phyloP scores from a whole-genome alignment of 2,888 invertebrate genomes.

The Torymus texanus region DNA sequence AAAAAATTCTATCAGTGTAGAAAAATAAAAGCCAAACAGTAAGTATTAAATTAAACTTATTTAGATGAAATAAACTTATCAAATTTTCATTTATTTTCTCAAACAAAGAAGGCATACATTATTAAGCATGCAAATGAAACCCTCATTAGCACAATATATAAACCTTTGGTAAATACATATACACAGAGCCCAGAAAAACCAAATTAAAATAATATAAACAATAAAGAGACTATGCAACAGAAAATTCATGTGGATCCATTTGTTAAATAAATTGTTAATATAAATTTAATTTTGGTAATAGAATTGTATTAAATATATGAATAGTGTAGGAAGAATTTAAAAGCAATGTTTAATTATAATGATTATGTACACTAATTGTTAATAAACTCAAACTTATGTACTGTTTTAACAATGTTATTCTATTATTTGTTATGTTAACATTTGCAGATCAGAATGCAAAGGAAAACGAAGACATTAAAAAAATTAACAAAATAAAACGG shows the following conservation, averaged over 20 bases:
- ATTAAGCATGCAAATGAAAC: too few relatives aligned
- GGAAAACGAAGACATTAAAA: neutral
- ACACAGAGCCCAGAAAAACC: neutral
- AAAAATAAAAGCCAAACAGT: too few relatives aligned
- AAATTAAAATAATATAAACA: neutral
- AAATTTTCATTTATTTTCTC: too few relatives aligned
- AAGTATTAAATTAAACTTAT: too few relatives aligned
- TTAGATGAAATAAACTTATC: too few relatives aligned
- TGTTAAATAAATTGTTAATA: constrained; percentile 10
- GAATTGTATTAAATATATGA: too few relatives aligned
- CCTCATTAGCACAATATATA: neutral
- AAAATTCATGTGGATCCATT: neutral
- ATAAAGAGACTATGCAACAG: constrained; percentile 14
- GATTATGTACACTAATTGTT: too few relatives aligned
- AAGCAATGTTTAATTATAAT: too few relatives aligned
- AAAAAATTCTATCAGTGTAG: too few relatives aligned
- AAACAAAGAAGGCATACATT: too few relatives aligned
- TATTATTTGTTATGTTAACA: neutral
- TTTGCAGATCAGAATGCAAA: neutral
- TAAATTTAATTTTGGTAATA: neutral
- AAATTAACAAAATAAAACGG: constrained; percentile 19
- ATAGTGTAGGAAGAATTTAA: too few relatives aligned
- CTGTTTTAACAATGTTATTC: neutral
- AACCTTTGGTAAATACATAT: neutral
- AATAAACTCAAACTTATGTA: neutral